A percentile compares a stretch with the other conserved stretches of the same genome.
These are phyloP conservation scores for Lithophane ornitopus DNA, from an alignment of 2,888 invertebrate genomes.

Conservation along the genomic window DNA sequence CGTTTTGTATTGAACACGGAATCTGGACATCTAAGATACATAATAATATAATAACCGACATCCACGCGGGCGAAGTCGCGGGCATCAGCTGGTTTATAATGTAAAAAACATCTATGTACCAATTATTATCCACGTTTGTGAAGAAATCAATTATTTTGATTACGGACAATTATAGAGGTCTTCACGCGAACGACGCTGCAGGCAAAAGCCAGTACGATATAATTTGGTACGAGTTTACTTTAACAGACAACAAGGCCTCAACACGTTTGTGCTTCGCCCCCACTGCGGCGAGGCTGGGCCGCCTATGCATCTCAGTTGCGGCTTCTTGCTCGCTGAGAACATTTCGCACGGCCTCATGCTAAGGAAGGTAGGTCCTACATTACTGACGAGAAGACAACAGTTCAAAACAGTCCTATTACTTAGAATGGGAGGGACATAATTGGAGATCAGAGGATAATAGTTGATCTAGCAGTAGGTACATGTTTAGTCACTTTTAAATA, in stretches of 20 bases:
- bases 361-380: conserved; percentile 93
- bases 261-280: conserved; percentile 98
- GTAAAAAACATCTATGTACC: not conserved
- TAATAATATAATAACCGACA: no score
- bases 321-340: conserved; percentile 99
- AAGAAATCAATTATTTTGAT: no score
- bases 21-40: no score
- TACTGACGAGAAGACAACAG: not conserved
- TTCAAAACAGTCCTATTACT: not conserved
- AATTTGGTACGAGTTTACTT: not conserved
- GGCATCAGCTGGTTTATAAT: no score
- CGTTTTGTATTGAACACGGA: no score
- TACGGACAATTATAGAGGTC: no score
- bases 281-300: conserved; percentile 99
- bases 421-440: not conserved
- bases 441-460: not conserved
- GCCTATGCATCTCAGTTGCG: conserved; percentile 98
- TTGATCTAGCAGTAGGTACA: not conserved
- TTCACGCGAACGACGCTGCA: no score
- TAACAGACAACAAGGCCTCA: conserved; percentile 95
- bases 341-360: conserved; percentile 99
- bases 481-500: not conserved
- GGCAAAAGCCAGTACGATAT: not conserved
- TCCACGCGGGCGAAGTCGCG: no score
- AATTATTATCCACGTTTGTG: not conserved